Conservation (phyloP, 2,113 vertebrate species). For the Cheilinus undulatus region DNA sequence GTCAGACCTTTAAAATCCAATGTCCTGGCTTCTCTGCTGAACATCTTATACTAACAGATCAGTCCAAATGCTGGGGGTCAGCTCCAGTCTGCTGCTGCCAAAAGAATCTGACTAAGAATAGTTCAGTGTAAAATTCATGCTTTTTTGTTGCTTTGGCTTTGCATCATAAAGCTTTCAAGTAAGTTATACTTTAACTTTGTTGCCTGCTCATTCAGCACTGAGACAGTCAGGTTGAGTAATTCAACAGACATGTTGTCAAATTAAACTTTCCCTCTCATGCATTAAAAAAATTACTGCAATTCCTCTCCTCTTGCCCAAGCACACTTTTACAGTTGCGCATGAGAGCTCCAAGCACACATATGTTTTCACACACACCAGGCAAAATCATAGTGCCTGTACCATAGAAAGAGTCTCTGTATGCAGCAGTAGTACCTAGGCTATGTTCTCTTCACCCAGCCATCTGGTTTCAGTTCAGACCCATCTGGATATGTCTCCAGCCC, state of each 20-base stretch:
- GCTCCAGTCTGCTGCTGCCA: conserved; percentile 11
- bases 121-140: too few species aligned
- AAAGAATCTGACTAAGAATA: not conserved
- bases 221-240: not conserved
- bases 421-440: conserved; percentile 64
- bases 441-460: conserved; percentile 76
- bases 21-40: conserved; percentile 17
- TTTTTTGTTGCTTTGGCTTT: not conserved
- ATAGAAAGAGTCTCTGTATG: conserved; percentile 53
- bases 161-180: not conserved
- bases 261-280: not conserved
- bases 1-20: conserved; percentile 27
- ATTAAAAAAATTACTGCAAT: conserved; percentile 26
- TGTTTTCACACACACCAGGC: not conserved
- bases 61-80: conserved; percentile 5
- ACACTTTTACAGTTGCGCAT: conserved; percentile 10
- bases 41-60: conserved; percentile 14
- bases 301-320: not conserved
- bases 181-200: not conserved
- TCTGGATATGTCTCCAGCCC: conserved; percentile 84
- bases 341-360: not conserved
- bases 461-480: conserved; percentile 87
- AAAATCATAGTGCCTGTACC: conserved; percentile 27
- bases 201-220: not conserved
- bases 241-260: not conserved